phyloP scores from a whole-genome alignment of 1,140 invertebrate species.

The Papilio machaon region DNA sequence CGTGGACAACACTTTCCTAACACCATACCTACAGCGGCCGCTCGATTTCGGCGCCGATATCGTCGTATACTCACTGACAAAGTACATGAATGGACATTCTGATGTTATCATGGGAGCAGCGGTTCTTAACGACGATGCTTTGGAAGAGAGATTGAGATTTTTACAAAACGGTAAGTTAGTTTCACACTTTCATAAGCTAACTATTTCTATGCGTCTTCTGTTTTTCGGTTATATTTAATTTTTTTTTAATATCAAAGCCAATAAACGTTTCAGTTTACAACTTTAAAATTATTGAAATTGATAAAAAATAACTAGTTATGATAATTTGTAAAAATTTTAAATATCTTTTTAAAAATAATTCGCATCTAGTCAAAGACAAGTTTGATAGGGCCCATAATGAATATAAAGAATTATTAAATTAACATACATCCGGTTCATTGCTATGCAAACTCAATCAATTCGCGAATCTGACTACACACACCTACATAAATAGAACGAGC shows the following conservation, averaged over 20 bases:
- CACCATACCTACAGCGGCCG: conserved; percentile 97
- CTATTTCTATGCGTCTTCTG: too few relatives aligned
- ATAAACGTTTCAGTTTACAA: too few relatives aligned
- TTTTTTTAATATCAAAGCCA: too few relatives aligned
- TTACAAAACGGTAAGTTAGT: conserved; percentile 92
- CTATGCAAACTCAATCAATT: not conserved
- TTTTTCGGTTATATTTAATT: too few relatives aligned
- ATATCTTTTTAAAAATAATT: not conserved
- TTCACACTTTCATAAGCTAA: not conserved
- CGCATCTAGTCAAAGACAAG: not conserved
- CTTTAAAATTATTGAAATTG: too few relatives aligned
- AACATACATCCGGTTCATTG: not conserved
- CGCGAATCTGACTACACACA: not conserved
- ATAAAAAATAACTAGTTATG: not conserved
- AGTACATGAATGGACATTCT: conserved; percentile 99
- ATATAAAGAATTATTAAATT: not conserved
- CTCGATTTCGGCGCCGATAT: conserved; percentile 96
- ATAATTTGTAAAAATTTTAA: not conserved
- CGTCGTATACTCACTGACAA: conserved; percentile 96
- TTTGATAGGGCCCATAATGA: conserved; percentile 1
- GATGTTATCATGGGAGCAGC: conserved; percentile 98
- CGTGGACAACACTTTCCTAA: conserved; percentile 99
- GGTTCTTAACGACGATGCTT: conserved; percentile 87
- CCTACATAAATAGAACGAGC: not conserved
- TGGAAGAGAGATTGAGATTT: conserved; percentile 90